A percentile compares a stretch with the other conserved stretches of the same genome.
Evolutionary conservation across 2,113 vertebrate species (phyloP).

Genomic region (Microtus oregoni): DNA sequence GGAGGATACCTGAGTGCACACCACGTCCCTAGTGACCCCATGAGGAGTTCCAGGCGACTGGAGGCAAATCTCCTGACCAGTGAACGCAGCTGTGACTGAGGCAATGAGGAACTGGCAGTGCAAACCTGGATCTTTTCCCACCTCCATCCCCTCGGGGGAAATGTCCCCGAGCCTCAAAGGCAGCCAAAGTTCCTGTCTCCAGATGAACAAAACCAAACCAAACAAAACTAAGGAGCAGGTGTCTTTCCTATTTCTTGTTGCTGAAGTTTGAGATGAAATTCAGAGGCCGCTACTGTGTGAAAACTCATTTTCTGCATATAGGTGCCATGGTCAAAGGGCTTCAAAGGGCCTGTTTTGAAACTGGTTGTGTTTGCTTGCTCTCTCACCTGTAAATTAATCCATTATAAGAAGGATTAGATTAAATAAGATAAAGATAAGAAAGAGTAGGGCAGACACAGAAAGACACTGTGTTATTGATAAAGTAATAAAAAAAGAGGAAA

Average conservation of each 20-base stretch:
- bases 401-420: not conserved
- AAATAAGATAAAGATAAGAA: not conserved
- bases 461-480: too few relatives aligned
- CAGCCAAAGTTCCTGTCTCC: not conserved
- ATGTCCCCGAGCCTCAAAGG: not conserved
- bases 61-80: not conserved
- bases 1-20: not conserved
- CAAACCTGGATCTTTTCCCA: not conserved
- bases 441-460: not conserved
- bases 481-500: too few relatives aligned
- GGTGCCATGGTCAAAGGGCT: not conserved
- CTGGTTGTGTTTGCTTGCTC: not conserved
- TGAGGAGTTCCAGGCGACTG: not conserved
- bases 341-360: not conserved
- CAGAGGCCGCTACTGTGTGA: not conserved
- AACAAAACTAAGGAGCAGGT: not conserved
- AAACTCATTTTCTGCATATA: not conserved
- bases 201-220: not conserved
- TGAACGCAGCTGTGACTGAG: not conserved
- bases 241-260: not conserved
- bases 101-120: not conserved
- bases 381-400: conserved; percentile 16
- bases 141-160: not conserved
- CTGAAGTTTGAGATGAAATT: not conserved
- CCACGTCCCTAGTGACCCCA: not conserved